Conservation (phyloP, 2,888 invertebrate species). For the Yponomeuta plumbellus region DNA sequence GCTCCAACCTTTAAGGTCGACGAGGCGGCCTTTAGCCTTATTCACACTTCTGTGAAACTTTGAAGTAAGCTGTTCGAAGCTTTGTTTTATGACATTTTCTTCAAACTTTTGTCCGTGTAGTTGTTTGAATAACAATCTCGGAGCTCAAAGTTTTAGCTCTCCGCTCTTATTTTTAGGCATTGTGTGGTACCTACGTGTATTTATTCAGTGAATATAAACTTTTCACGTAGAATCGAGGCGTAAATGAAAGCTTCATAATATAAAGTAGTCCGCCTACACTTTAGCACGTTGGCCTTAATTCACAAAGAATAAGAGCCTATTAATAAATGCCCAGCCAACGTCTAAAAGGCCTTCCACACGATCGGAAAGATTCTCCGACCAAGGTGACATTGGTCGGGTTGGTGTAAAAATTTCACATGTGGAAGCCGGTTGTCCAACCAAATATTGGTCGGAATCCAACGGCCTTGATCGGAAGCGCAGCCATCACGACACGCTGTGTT, state of each 20-base stretch:
- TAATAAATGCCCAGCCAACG: neutral
- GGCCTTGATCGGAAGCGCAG: no score
- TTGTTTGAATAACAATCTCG: neutral
- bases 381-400: no score
- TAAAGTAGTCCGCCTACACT: neutral
- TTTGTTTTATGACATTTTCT: conserved; percentile 23
- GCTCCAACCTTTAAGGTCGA: conserved; percentile 67
- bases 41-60: conserved; percentile 40
- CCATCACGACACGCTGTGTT: no score
- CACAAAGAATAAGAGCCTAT: neutral
- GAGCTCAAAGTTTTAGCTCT: no score
- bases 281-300: neutral
- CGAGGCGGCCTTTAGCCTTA: conserved; percentile 48
- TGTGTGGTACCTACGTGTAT: neutral
- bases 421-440: no score
- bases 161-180: no score
- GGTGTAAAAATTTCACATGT: no score
- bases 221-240: neutral
- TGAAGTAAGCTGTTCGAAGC: neutral
- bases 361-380: no score
- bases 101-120: neutral
- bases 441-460: no score
- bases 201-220: neutral
- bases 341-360: no score
- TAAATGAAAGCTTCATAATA: neutral